Base-by-base conservation (phyloP, 2,113 vertebrate genomes). In the Progne subis region DNA sequence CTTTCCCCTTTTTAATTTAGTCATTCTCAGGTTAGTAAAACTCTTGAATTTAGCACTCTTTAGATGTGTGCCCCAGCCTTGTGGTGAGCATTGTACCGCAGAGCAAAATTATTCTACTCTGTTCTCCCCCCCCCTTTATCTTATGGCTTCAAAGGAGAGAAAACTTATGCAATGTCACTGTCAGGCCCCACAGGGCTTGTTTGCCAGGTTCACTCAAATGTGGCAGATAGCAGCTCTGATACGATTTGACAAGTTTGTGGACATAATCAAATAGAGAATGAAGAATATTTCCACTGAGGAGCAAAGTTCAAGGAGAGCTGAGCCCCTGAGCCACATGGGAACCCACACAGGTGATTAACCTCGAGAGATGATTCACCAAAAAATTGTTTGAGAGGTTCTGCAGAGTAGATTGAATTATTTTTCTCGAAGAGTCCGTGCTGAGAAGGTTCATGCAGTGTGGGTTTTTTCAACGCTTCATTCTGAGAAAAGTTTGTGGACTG, bases 281-380 rank as follows among this genome's bases (percentile, higher is more conserved):
- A 70, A 67, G 56, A 47, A 8, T 53, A 4, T 19, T 37, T 61
- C 64, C 43, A 4, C 47, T 10, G 50, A 67, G 20, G 72, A 74
- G 24, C 60, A 50, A 81, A 53, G 80, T 64, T 31, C 72, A 46
- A 26, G 46, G 46, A 74, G 64, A 59, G 83, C 77, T 84, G 69
- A n/a, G 64, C 39, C 79, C 31, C 24, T 56, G 18, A 72, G 50
- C 78, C 9, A 4, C 3, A 3, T 23, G 32, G 44, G 71, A 57
- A 60, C 57, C 59, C 32, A 43, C 75, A 14, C 11, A n/a, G 71
- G 34, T 9, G 8, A 65, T 86, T 46, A 65, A 67, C 64, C 39
- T 68, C 0, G 0, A 72, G 50, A 52, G 5, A 1, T 5, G 31
- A 44, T 19, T n/a, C 71, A 50, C 19, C 28, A 17, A 43, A 70